Conservation (phyloP, 1,140 invertebrate species). For the Ips nitidus region DNA sequence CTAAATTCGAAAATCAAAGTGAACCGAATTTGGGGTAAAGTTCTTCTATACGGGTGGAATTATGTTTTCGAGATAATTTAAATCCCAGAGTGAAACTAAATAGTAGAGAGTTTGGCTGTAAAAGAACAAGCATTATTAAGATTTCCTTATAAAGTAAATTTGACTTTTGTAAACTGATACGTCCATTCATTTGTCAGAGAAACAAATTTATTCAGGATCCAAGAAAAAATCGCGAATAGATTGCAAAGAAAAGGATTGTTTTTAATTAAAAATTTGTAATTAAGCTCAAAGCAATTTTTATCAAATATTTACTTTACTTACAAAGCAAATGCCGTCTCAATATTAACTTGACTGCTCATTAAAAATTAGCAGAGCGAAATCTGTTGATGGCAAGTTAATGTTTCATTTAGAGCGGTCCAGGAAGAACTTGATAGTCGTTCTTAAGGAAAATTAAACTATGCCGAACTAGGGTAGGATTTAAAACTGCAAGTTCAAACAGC, state of each 20-base stretch:
- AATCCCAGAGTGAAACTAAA: constrained; percentile 17
- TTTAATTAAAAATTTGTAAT: constrained; percentile 37
- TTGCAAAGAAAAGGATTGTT: constrained; percentile 28
- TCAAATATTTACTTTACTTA: constrained; percentile 35
- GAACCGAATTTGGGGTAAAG: constrained; percentile 19
- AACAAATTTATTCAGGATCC: constrained; percentile 29
- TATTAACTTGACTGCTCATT: constrained; percentile 30
- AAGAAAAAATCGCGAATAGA: constrained; percentile 11
- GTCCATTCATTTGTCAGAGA: constrained; percentile 14
- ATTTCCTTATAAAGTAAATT: too few relatives aligned
- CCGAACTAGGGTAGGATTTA: not conserved
- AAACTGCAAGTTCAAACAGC: not conserved
- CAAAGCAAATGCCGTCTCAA: constrained; percentile 25
- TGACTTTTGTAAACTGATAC: not conserved
- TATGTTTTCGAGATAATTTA: constrained; percentile 24
- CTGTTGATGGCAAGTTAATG: constrained; percentile 17
- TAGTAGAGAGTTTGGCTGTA: constrained; percentile 1
- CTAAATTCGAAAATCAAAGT: constrained; percentile 25
- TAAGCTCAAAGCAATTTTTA: constrained; percentile 35
- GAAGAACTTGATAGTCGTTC: not conserved
- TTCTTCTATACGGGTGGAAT: constrained; percentile 15
- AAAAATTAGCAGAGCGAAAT: constrained; percentile 25
- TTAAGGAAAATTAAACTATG: too few relatives aligned
- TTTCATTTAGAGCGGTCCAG: constrained; percentile 8
- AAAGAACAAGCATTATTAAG: too few relatives aligned